Percentiles rank a stretch among this genome's conserved stretches.
Evolutionary conservation across 2,113 vertebrate genomes (phyloP).

Genomic region (Phoxinus phoxinus): DNA sequence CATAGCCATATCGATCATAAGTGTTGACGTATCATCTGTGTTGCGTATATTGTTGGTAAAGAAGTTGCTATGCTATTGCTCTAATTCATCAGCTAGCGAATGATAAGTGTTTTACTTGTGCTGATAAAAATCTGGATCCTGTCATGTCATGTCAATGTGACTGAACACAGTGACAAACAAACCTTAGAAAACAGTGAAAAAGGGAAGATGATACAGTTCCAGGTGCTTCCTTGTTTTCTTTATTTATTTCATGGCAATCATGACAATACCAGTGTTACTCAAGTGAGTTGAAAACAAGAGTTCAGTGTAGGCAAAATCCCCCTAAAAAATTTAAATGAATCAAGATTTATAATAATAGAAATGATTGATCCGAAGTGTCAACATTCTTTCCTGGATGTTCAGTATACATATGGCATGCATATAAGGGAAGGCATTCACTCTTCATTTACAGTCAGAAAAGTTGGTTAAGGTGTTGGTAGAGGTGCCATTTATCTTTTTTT

Average conservation of each 20-base stretch:
- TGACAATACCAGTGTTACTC: not conserved
- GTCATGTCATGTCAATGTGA: slow-evolving; percentile 23
- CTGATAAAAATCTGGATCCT: not conserved
- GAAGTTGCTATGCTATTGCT: not conserved
- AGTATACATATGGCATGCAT: not conserved
- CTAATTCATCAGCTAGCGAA: not conserved
- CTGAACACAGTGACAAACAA: slow-evolving; percentile 40
- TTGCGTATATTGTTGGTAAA: not conserved
- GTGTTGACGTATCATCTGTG: not conserved
- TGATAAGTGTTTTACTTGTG: not conserved
- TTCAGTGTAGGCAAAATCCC: not conserved
- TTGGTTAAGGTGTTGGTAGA: not conserved
- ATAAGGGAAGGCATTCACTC: not conserved
- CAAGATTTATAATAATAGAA: not conserved
- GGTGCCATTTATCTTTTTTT: not conserved
- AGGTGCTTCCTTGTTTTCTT: slow-evolving; percentile 13
- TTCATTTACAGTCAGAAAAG: not conserved
- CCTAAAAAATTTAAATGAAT: not conserved
- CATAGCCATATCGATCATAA: not conserved
- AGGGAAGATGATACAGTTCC: slow-evolving; percentile 21
- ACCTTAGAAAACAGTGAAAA: slow-evolving; percentile 42
- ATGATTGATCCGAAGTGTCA: not conserved
- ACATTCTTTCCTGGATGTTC: no score
- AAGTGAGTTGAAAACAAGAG: not conserved
- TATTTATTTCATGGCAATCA: not conserved